Conservation (phyloP, 2,113 vertebrate genomes). For the Fukomys damarensis region DNA sequence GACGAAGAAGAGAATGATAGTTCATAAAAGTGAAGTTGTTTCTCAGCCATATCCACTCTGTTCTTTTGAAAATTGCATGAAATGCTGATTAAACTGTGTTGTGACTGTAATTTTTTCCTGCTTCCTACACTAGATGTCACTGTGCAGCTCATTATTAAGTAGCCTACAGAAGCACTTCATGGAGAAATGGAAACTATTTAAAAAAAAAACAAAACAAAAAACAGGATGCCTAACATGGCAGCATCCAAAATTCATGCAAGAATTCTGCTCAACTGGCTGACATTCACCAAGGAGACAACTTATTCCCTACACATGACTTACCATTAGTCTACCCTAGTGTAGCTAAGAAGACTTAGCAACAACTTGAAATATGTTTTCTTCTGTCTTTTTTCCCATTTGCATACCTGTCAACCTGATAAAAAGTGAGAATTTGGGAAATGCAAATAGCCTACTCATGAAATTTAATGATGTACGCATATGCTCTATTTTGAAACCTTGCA, state of each 20-base stretch:
- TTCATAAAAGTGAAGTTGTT: neutral
- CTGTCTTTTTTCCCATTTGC: conserved; percentile 55
- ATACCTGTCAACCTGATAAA: conserved; percentile 72
- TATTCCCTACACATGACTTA: neutral
- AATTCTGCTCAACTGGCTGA: neutral
- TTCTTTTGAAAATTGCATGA: neutral
- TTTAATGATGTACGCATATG: conserved; percentile 58
- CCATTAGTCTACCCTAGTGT: neutral
- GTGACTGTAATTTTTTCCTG: neutral
- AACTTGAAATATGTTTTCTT: neutral
- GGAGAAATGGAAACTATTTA: neutral
- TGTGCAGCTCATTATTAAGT: conserved; percentile 53
- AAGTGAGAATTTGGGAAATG: conserved; percentile 68
- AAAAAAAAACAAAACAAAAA: neutral
- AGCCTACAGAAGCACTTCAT: neutral
- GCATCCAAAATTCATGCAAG: conserved; percentile 53
- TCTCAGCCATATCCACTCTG: neutral
- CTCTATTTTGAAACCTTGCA: conserved; percentile 49
- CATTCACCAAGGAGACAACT: neutral
- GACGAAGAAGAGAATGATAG: neutral
- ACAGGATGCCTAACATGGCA: conserved; percentile 52
- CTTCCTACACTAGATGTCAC: conserved; percentile 81
- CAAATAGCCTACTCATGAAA: conserved; percentile 73
- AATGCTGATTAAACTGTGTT: neutral
- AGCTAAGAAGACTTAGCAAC: neutral